phyloP scores from a whole-genome alignment of 2,113 vertebrate genomes.

The Phaetusa simplex region DNA sequence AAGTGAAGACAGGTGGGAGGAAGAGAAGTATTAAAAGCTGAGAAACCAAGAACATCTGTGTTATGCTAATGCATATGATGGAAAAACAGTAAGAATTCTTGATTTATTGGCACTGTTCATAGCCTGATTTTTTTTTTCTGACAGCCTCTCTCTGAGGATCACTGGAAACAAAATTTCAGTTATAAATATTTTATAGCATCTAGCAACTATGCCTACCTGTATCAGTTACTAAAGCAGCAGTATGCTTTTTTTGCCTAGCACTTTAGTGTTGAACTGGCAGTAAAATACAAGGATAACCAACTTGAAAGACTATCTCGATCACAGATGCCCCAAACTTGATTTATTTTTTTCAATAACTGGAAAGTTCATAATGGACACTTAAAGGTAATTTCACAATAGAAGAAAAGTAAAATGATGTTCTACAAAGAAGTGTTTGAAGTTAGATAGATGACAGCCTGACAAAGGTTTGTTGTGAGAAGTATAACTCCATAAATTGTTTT shows the following conservation, averaged over 20 bases:
- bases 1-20: background rate
- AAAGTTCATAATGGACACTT: background rate
- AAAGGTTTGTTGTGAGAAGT: background rate
- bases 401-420: background rate
- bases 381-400: background rate
- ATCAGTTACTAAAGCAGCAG: background rate
- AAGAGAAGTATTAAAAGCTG: background rate
- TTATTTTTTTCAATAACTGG: background rate
- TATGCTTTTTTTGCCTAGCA: background rate
- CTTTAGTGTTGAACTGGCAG: background rate
- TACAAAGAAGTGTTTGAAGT: background rate
- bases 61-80: background rate
- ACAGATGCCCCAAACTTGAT: background rate
- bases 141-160: background rate
- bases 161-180: background rate
- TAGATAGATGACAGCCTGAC: background rate
- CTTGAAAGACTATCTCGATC: background rate
- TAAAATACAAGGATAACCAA: background rate
- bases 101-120: background rate
- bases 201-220: background rate
- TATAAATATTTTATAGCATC: background rate
- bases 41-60: background rate
- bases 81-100: background rate
- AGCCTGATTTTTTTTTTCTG: background rate
- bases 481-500: background rate